These are phyloP conservation scores for Calameuta filiformis DNA, from an alignment of 2,888 invertebrate species.

Conservation along the genomic window DNA sequence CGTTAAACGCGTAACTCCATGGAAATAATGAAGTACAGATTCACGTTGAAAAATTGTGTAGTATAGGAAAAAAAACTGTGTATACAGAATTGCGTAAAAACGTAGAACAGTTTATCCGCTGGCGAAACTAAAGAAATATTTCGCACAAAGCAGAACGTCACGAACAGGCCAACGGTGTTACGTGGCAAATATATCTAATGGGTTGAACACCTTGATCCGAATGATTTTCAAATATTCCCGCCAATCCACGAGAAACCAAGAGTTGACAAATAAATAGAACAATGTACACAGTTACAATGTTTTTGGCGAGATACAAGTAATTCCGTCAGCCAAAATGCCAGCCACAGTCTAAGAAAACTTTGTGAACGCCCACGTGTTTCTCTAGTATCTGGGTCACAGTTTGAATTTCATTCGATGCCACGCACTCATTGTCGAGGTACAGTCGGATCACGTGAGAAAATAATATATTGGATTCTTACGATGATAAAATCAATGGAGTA, in stretches of 20 bases:
- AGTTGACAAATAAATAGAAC: neutral
- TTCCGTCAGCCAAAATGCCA: too few relatives aligned
- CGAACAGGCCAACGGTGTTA: neutral
- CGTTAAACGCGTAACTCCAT: neutral
- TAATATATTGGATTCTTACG: too few relatives aligned
- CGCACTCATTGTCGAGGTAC: neutral
- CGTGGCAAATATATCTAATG: neutral
- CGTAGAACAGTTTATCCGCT: neutral
- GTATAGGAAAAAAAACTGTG: neutral
- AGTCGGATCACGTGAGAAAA: too few relatives aligned
- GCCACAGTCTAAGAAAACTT: neutral
- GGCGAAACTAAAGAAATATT: neutral
- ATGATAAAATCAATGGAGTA: too few relatives aligned
- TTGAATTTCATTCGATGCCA: neutral
- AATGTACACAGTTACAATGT: neutral
- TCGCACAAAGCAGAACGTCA: neutral
- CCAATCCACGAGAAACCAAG: neutral
- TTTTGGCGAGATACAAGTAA: too few relatives aligned
- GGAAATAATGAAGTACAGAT: neutral
- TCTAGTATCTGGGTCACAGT: neutral
- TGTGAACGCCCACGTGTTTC: neutral
- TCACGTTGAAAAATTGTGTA: neutral
- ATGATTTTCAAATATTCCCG: neutral
- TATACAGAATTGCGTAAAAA: neutral
- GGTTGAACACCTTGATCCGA: neutral